Evolutionary conservation across 2,113 vertebrate genomes (phyloP), one percentile per base, ranked within the genome.

Genomic region (Myotis davidii): DNA sequence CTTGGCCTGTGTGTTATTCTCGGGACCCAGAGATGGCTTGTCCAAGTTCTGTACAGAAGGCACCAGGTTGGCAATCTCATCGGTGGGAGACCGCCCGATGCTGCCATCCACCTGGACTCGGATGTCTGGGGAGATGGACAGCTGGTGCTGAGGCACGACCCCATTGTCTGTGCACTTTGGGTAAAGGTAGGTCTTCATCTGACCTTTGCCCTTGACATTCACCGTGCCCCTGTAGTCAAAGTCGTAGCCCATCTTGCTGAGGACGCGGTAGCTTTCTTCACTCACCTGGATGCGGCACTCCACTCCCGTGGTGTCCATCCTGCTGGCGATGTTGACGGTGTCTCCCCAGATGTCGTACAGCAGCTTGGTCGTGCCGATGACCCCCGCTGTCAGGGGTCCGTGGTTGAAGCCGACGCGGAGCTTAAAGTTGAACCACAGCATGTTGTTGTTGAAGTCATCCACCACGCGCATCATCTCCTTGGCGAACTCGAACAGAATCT

Each of bases 141-240:
- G 96, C 98, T 98, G 98, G 96, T 99, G 99, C 76, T 99, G 99
- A 0, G 98, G 98, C 96, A 99, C 99, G 0, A 99, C 97, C 12
- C 99, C 99, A 0, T 97, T 99, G 97, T 99, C 99, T 78, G 96
- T 98, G 98, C 99, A 99, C 97, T 99, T 99, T 34, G 99, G 99
- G 97, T 99, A 99, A 4, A 99, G 98, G 98, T 99, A 99, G 98
- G 99, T 99, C 99, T 99, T 99, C 99, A 99, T 99, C 98, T 99
- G 99, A 73, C 99, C 99, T 81, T 99, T 99, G 25, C 99, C 99
- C 97, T 99, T 99, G 54, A 99, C 99, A 10, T 99, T 99, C 97
- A 99, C 99, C 0, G 99, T 99, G 93, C 99, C 99, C 82, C 99
- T 98, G 92, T 99, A 99, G 98, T 99, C 99, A 86, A 99, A 99